A percentile compares a stretch with the other conserved stretches of the same genome.
Evolutionary conservation across 2,888 invertebrate genomes (phyloP).

Genomic region (Neelides folsomi): DNA sequence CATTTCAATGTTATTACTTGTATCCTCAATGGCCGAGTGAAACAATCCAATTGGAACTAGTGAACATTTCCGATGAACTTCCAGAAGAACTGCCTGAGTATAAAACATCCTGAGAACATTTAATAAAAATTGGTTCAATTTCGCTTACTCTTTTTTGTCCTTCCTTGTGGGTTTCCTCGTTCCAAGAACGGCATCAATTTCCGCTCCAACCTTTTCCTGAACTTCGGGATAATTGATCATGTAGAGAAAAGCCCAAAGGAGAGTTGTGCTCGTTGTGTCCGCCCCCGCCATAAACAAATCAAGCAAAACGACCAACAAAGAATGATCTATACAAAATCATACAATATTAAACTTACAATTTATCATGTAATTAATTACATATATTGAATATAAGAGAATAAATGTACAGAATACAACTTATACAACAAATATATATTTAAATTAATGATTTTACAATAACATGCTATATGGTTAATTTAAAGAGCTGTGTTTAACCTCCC

Average conservation of each 20-base stretch:
- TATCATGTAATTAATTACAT: background rate
- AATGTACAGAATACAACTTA: background rate
- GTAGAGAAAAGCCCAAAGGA: slow-evolving; percentile 34
- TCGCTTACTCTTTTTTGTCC: slow-evolving; percentile 22
- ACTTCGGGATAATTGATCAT: slow-evolving; percentile 34
- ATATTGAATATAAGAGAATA: background rate
- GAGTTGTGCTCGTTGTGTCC: slow-evolving; percentile 33
- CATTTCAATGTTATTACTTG: slow-evolving; percentile 12
- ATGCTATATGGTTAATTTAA: background rate
- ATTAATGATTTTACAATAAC: slow-evolving; percentile 1
- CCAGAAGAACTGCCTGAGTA: slow-evolving; percentile 31
- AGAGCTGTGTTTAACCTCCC: slow-evolving; percentile 21
- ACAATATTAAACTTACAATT: background rate
- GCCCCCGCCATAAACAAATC: slow-evolving; percentile 34
- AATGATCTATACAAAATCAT: slow-evolving; percentile 26
- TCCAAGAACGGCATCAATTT: slow-evolving; percentile 35
- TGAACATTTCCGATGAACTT: slow-evolving; percentile 29
- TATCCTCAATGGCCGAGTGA: slow-evolving; percentile 22
- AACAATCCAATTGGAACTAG: slow-evolving; percentile 30
- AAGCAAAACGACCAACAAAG: slow-evolving; percentile 29
- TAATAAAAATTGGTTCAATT: background rate
- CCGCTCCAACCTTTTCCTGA: slow-evolving; percentile 33
- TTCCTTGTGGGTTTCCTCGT: slow-evolving; percentile 17
- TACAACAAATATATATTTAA: background rate
- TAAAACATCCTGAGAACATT: slow-evolving; percentile 25